Percentiles rank a stretch among this genome's conserved stretches.
Evolutionary conservation across 1,140 invertebrate genomes (phyloP).

Genomic region (Druon quercuslanigerum): DNA sequence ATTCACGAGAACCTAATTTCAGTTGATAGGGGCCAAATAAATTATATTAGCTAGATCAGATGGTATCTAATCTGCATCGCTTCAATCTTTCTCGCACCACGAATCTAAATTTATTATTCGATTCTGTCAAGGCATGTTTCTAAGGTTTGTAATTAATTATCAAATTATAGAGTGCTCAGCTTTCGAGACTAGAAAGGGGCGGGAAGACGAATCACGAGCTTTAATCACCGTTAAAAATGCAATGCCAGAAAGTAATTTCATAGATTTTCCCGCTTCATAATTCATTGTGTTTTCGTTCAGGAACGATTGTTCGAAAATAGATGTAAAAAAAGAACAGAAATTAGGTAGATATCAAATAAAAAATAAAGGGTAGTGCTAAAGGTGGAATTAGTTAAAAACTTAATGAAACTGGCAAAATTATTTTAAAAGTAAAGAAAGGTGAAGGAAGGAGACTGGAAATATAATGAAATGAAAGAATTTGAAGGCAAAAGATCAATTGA

Average conservation of each 20-base stretch:
- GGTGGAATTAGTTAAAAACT: too few relatives aligned
- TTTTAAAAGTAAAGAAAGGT: too few relatives aligned
- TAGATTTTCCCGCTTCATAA: background rate
- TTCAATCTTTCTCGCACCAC: background rate
- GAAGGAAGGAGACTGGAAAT: too few relatives aligned
- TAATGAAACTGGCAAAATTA: too few relatives aligned
- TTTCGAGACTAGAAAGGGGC: background rate
- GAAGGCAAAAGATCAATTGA: too few relatives aligned
- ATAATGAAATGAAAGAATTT: too few relatives aligned
- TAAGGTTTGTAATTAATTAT: background rate
- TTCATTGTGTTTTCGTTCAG: background rate
- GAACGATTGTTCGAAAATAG: background rate
- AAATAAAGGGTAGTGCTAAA: too few relatives aligned
- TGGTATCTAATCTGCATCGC: slow-evolving; percentile 12
- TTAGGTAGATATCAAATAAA: too few relatives aligned
- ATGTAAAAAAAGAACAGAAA: background rate
- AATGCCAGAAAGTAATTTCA: slow-evolving; percentile 4
- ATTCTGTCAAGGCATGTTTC: slow-evolving; percentile 1
- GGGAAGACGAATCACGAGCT: slow-evolving; percentile 4
- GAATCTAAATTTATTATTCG: slow-evolving; percentile 20
- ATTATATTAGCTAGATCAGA: slow-evolving; percentile 18
- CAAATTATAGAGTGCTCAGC: slow-evolving; percentile 8
- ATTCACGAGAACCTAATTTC: slow-evolving; percentile 21
- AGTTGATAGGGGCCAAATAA: slow-evolving; percentile 16
- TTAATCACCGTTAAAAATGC: slow-evolving; percentile 5